These are phyloP conservation scores for Sitodiplosis mosellana DNA, from an alignment of 1,140 invertebrate species.

Conservation along the genomic window DNA sequence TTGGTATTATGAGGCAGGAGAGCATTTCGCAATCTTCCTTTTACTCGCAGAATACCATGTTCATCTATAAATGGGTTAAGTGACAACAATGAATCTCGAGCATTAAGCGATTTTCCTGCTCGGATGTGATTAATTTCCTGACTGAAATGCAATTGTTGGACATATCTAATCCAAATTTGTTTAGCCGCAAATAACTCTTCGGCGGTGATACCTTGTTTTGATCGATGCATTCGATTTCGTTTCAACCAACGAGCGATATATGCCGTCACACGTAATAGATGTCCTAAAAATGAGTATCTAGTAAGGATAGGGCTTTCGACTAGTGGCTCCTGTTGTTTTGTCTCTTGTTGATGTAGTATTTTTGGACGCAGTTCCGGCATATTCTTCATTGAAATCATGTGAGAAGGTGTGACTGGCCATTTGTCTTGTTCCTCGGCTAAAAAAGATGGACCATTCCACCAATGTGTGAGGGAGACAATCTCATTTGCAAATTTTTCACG, in stretches of 20 bases:
- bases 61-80: slow-evolving; percentile 11
- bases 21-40: slow-evolving; percentile 11
- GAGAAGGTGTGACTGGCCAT: background rate
- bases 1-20: slow-evolving; percentile 7
- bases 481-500: slow-evolving; percentile 3
- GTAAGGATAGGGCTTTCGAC: background rate
- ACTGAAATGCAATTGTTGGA: background rate
- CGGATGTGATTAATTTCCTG: background rate
- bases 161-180: background rate
- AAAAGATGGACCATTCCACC: background rate
- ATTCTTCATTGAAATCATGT: background rate
- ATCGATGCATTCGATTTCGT: background rate
- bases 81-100: background rate
- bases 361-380: background rate
- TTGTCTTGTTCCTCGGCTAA: background rate
- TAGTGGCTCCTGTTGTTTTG: background rate
- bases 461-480: background rate
- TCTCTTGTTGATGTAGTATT: background rate
- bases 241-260: background rate
- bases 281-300: background rate
- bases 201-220: background rate
- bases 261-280: background rate
- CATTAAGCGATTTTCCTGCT: background rate
- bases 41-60: slow-evolving; percentile 9
- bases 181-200: background rate